phyloP scores from a whole-genome alignment of 2,888 invertebrate genomes.

The Elysia crispata region DNA sequence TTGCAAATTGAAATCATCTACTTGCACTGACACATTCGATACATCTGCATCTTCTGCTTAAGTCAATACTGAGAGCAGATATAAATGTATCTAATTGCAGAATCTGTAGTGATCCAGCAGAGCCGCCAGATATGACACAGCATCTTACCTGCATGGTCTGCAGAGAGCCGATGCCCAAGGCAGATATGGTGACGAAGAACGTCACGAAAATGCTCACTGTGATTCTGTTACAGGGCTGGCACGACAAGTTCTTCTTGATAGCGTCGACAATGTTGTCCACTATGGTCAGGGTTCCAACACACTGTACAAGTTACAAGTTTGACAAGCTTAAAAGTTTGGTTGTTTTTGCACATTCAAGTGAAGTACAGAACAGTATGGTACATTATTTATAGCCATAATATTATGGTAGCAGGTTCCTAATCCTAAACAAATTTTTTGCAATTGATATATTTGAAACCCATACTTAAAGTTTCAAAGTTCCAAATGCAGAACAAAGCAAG shows the following conservation, averaged over 20 bases:
- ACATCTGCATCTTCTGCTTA: too few relatives aligned
- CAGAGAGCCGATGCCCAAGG: conserved; percentile 63
- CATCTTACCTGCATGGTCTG: conserved; percentile 65
- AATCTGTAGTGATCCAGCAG: background rate
- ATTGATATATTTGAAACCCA: too few relatives aligned
- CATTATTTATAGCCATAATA: background rate
- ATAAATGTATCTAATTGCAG: background rate
- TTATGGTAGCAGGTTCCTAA: too few relatives aligned
- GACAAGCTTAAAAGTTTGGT: conserved; percentile 30
- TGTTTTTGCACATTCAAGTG: background rate
- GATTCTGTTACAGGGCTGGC: conserved; percentile 59
- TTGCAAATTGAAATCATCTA: too few relatives aligned
- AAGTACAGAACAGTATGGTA: background rate
- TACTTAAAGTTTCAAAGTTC: too few relatives aligned
- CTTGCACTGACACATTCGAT: too few relatives aligned
- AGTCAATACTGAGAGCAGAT: too few relatives aligned
- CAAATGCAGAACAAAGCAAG: too few relatives aligned
- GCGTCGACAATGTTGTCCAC: conserved; percentile 68
- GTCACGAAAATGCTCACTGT: conserved; percentile 66
- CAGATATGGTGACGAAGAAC: conserved; percentile 63
- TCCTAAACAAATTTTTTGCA: too few relatives aligned
- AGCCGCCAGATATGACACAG: too few relatives aligned
- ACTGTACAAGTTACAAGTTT: too few relatives aligned
- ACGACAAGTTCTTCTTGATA: conserved; percentile 60
- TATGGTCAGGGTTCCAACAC: conserved; percentile 66